Percentiles rank a stretch among this genome's conserved stretches.
Evolutionary conservation across 2,113 vertebrate species (phyloP).

Genomic region (Origma solitaria): DNA sequence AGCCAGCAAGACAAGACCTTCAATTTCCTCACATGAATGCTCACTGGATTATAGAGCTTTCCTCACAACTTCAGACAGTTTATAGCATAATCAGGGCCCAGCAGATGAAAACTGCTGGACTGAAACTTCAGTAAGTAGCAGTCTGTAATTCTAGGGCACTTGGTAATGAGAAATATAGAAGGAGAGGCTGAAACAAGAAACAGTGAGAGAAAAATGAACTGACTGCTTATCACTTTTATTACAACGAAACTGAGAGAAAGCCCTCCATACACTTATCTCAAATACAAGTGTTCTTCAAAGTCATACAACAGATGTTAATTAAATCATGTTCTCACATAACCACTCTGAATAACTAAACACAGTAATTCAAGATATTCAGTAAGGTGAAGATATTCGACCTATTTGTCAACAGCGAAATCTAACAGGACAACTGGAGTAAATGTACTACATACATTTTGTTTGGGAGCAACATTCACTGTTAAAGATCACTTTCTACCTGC

Average conservation of each 20-base stretch:
- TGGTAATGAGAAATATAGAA: not conserved
- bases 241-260: not conserved
- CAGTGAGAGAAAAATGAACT: not conserved
- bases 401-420: not conserved
- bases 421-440: not conserved
- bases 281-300: not conserved
- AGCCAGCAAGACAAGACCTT: not conserved
- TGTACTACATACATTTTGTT: not conserved
- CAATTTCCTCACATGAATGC: not conserved
- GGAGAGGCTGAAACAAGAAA: not conserved
- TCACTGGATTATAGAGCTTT: slow-evolving; percentile 7
- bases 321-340: not conserved
- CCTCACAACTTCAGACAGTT: not conserved
- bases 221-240: not conserved
- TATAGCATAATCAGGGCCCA: not conserved
- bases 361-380: not conserved
- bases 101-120: not conserved
- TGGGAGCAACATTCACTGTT: not conserved
- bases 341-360: not conserved
- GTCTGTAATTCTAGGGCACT: not conserved
- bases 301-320: not conserved
- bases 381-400: not conserved
- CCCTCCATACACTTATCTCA: not conserved
- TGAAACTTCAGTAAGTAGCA: not conserved
- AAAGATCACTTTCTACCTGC: not conserved